Evolutionary conservation across 2,797 vertebrate genomes (phyloP).

Genomic region (Cuniculus paca): DNA sequence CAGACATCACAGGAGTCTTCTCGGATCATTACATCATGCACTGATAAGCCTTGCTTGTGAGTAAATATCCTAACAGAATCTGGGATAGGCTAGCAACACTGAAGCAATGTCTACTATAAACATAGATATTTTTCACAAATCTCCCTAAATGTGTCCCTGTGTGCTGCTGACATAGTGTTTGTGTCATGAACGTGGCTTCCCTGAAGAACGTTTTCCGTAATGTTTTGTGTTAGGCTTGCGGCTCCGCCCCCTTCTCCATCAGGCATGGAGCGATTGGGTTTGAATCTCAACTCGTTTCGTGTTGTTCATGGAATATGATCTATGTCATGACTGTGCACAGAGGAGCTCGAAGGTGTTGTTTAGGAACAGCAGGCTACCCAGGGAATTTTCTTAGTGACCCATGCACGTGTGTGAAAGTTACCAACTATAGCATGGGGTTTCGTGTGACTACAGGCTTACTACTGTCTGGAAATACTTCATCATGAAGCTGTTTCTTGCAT

Average conservation of each 20-base stretch:
- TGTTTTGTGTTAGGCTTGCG: background rate
- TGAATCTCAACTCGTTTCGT: constrained; percentile 66
- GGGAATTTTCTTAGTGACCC: constrained; percentile 84
- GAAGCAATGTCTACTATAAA: background rate
- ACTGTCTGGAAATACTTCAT: constrained; percentile 81
- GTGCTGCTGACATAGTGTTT: background rate
- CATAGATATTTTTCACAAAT: background rate
- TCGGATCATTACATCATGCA: no score
- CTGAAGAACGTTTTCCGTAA: constrained; percentile 46
- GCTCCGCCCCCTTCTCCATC: background rate
- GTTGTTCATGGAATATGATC: constrained; percentile 78
- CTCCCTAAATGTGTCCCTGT: background rate
- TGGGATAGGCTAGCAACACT: background rate
- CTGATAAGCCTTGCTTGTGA: constrained; percentile 57
- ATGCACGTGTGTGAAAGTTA: constrained; percentile 84
- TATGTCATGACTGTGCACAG: constrained; percentile 74
- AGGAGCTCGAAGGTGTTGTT: constrained; percentile 72
- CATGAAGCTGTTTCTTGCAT: constrained; percentile 75
- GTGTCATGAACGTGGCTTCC: constrained; percentile 10
- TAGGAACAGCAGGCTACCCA: constrained; percentile 68
- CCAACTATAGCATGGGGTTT: constrained; percentile 78
- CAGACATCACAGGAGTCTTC: no score
- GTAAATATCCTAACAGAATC: constrained; percentile 20
- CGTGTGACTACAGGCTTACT: constrained; percentile 66
- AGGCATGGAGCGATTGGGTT: constrained; percentile 36